These are phyloP conservation scores for Brenthis ino DNA, from an alignment of 2,888 invertebrate genomes.

Conservation along the genomic window DNA sequence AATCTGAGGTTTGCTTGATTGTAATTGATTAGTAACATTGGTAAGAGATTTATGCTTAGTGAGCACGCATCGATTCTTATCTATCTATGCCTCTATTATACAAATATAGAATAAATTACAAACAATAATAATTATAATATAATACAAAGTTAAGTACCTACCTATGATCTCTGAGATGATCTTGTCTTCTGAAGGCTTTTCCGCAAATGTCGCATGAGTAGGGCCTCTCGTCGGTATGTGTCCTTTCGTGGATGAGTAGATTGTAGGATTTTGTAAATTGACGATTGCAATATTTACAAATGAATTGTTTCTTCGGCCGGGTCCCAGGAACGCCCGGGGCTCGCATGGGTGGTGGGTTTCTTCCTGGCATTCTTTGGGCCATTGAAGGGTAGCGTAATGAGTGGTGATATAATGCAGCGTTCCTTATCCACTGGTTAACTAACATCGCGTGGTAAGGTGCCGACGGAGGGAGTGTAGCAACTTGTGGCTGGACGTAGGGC, in stretches of 20 bases:
- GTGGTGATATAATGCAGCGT: conserved; percentile 86
- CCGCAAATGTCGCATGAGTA: conserved; percentile 98
- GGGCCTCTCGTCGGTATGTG: conserved; percentile 97
- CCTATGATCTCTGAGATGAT: conserved; percentile 95
- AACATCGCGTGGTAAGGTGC: conserved; percentile 83
- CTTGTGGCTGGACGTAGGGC: conserved; percentile 77
- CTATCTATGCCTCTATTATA: conserved; percentile 16
- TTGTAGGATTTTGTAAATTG: conserved; percentile 99
- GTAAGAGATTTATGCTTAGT: conserved; percentile 35
- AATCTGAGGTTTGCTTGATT: conserved; percentile 55
- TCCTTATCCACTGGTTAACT: conserved; percentile 89
- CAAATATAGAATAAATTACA: background rate
- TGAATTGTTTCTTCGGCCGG: conserved; percentile 92
- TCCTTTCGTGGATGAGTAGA: conserved; percentile 97
- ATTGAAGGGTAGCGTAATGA: conserved; percentile 77
- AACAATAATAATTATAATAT: background rate
- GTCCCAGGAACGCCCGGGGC: conserved; percentile 81
- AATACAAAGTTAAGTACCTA: conserved; percentile 58
- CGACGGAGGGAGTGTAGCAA: conserved; percentile 69
- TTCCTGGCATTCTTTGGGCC: conserved; percentile 76
- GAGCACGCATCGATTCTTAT: conserved; percentile 23
- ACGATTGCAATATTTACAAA: conserved; percentile 98
- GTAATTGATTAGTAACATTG: conserved; percentile 41
- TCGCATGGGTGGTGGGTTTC: conserved; percentile 80
- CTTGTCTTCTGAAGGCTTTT: conserved; percentile 97